Evolutionary conservation across 2,888 invertebrate species (phyloP).

Genomic region (Deilephila porcellus): DNA sequence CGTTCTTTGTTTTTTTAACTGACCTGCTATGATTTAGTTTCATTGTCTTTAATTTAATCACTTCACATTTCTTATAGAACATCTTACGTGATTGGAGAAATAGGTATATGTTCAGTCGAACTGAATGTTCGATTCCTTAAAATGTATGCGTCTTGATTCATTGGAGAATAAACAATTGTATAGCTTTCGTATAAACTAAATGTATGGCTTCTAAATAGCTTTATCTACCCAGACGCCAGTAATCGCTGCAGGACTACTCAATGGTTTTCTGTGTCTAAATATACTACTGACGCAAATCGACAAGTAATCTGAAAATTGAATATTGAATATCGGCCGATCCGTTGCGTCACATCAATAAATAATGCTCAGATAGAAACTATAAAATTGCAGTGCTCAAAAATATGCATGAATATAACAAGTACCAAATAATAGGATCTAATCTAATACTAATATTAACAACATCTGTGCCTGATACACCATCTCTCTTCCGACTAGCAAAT

Average conservation of each 20-base stretch:
- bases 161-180: neutral
- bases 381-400: neutral
- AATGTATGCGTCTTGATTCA: neutral
- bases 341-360: slow-evolving; percentile 41
- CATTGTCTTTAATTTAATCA: neutral
- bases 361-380: slow-evolving; percentile 45
- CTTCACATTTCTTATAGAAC: neutral
- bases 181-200: neutral
- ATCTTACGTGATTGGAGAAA: neutral
- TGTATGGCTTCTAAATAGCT: slow-evolving; percentile 29
- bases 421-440: neutral
- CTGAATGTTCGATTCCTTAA: neutral
- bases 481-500: too few relatives aligned
- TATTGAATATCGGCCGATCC: slow-evolving; percentile 39
- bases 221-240: slow-evolving; percentile 53
- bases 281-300: slow-evolving; percentile 63
- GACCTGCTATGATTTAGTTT: neutral
- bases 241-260: slow-evolving; percentile 54
- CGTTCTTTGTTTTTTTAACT: neutral
- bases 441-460: too few relatives aligned
- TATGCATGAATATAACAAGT: neutral
- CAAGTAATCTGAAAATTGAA: slow-evolving; percentile 46
- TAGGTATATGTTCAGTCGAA: neutral
- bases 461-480: too few relatives aligned
- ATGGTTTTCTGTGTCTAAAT: slow-evolving; percentile 58